Evolutionary conservation across 2,113 vertebrate species (phyloP).

Genomic region (Malurus melanocephalus): DNA sequence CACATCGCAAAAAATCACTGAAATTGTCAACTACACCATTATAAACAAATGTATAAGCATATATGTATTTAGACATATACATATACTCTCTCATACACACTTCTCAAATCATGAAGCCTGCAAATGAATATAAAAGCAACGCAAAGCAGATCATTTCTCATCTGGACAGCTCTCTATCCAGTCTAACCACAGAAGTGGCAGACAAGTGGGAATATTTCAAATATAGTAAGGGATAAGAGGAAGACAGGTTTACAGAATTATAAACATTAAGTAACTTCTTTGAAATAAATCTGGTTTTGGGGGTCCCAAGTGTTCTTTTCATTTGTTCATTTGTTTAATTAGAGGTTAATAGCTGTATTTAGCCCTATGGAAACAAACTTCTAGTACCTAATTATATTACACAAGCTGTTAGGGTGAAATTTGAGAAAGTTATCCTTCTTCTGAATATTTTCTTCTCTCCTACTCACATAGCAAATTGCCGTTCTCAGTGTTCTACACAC

Average conservation of each 20-base stretch:
- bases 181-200: neutral
- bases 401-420: neutral
- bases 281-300: neutral
- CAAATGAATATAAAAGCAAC: neutral
- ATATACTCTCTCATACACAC: neutral
- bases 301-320: neutral
- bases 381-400: neutral
- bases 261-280: neutral
- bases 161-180: neutral
- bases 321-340: neutral
- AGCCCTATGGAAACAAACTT: neutral
- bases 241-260: neutral
- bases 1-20: neutral
- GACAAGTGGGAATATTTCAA: neutral
- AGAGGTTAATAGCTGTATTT: neutral
- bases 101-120: neutral
- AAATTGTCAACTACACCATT: fast-evolving
- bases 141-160: neutral
- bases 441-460: neutral
- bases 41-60: neutral
- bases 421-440: neutral
- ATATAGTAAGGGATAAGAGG: neutral
- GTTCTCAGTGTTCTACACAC: neutral
- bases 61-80: neutral
- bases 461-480: neutral